These are phyloP conservation scores for Phymanthus crucifer DNA, from an alignment of 92 coral and sea anemone genomes.

Conservation along the genomic window DNA sequence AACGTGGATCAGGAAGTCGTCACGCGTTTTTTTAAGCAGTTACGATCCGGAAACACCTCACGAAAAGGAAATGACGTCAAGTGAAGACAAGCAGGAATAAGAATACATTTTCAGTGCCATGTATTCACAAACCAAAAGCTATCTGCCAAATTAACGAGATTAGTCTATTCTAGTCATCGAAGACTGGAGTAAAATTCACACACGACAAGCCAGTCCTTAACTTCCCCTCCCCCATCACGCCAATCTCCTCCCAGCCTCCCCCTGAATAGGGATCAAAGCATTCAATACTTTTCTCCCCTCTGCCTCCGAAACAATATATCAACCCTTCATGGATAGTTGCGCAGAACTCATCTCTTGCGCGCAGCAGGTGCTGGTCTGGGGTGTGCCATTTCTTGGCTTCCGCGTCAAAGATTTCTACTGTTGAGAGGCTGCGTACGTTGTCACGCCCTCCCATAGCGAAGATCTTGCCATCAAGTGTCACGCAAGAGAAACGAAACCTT, in stretches of 20 bases:
- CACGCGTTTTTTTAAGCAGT: too few relatives aligned
- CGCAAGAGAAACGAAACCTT: slow-evolving; percentile 26
- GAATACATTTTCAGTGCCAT: too few relatives aligned
- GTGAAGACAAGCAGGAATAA: too few relatives aligned
- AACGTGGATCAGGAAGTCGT: background rate
- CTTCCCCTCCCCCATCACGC: slow-evolving; percentile 15
- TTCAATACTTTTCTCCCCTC: slow-evolving; percentile 16
- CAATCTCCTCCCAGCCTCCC: slow-evolving; percentile 34
- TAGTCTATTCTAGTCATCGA: background rate
- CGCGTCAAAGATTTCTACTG: slow-evolving; percentile 15
- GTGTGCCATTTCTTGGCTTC: slow-evolving; percentile 26
- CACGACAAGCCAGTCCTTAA: slow-evolving; percentile 20
- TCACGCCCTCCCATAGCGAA: slow-evolving; percentile 44
- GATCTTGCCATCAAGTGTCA: slow-evolving; percentile 32
- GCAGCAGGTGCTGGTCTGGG: slow-evolving; percentile 15
- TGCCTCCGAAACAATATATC: slow-evolving; percentile 30
- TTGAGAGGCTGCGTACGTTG: slow-evolving; percentile 20
- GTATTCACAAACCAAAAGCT: too few relatives aligned
- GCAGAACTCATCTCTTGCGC: slow-evolving; percentile 22
- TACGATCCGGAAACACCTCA: too few relatives aligned
- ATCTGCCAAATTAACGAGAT: too few relatives aligned
- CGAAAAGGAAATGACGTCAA: too few relatives aligned
- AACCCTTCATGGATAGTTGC: slow-evolving; percentile 5
- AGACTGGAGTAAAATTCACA: slow-evolving; percentile 16
- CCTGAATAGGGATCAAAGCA: slow-evolving; percentile 20